Evolutionary conservation across 2,888 invertebrate genomes (phyloP).

Genomic region (Pachydiplax longipennis): DNA sequence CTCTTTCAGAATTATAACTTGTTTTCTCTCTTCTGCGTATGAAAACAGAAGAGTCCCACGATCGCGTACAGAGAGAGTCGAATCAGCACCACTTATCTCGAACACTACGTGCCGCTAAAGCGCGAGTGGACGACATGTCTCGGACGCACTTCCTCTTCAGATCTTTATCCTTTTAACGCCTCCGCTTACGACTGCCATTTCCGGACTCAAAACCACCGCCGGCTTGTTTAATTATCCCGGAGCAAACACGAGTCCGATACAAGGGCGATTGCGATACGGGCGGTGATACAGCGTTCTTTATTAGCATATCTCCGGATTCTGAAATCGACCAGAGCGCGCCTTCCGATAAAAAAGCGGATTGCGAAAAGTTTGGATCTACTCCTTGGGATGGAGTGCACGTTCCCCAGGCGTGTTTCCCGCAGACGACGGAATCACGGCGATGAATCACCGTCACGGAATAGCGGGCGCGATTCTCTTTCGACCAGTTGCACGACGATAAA

Average conservation of each 20-base stretch:
- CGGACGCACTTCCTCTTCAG: background rate
- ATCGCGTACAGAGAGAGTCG: background rate
- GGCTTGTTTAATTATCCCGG: background rate
- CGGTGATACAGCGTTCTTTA: background rate
- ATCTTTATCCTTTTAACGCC: background rate
- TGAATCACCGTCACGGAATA: too few species aligned
- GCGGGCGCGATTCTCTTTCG: too few species aligned
- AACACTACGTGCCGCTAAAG: background rate
- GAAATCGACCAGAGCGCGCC: too few species aligned
- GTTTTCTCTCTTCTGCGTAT: too few species aligned
- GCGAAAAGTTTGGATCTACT: background rate
- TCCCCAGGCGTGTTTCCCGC: background rate
- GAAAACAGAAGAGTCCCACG: background rate
- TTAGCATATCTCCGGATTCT: background rate
- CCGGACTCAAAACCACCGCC: background rate
- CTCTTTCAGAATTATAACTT: too few species aligned
- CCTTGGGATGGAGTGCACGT: background rate
- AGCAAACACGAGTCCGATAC: background rate
- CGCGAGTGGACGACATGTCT: background rate
- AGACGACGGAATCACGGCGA: too few species aligned
- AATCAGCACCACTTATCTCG: background rate
- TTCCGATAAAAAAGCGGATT: background rate
- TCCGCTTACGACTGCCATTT: background rate
- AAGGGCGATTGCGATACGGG: too few species aligned
- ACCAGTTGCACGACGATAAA: too few species aligned